phyloP scores from a whole-genome alignment of 2,888 invertebrate species.

The Beris chalybata region DNA sequence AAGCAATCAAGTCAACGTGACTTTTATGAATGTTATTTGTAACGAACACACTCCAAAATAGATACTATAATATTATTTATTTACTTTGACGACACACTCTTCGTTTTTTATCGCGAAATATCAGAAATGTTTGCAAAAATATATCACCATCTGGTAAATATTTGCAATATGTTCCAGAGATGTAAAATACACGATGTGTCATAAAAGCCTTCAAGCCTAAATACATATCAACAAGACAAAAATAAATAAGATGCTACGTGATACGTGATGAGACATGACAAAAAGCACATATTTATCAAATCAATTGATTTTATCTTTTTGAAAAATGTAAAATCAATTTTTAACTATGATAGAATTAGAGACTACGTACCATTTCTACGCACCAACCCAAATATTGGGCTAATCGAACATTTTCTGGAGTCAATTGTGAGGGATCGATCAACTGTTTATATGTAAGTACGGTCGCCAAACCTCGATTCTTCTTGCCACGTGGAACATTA shows the following conservation, averaged over 20 bases:
- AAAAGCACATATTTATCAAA: no score
- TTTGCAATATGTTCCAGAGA: neutral
- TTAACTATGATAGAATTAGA: no score
- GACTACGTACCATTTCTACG: conserved; percentile 80
- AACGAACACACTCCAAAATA: no score
- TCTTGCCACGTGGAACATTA: conserved; percentile 90
- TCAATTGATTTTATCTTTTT: no score
- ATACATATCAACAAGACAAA: no score
- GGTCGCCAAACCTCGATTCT: conserved; percentile 74
- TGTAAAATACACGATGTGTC: neutral
- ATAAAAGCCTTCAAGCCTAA: neutral
- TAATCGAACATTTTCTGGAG: conserved; percentile 74
- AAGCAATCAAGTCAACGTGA: no score
- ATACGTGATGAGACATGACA: no score
- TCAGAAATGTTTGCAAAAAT: neutral
- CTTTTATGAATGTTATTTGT: no score
- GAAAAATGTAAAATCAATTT: no score
- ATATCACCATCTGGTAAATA: neutral
- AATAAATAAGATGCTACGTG: neutral
- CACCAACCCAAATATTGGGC: conserved; percentile 93
- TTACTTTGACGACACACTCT: no score
- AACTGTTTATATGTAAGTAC: conserved; percentile 76
- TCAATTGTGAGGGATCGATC: conserved; percentile 66
- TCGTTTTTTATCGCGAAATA: neutral
- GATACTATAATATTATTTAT: no score